These are phyloP conservation scores for Amphiduros pacificus DNA, from an alignment of 2,888 invertebrate genomes.

Conservation along the genomic window DNA sequence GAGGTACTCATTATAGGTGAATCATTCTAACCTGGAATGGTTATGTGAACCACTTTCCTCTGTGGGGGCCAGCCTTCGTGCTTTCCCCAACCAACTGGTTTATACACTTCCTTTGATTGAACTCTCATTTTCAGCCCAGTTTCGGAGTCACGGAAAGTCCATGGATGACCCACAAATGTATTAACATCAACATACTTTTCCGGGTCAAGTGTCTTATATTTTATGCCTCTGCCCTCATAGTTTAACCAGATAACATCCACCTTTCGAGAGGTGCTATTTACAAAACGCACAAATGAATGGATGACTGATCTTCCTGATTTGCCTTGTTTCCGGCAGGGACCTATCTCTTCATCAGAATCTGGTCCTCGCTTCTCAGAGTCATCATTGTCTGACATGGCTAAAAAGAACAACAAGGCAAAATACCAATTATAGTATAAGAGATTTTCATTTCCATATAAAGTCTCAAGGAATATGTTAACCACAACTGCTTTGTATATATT, in stretches of 20 bases:
- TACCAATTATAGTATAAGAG: no score
- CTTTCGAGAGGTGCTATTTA: slow-evolving; percentile 66
- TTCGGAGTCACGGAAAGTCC: slow-evolving; percentile 76
- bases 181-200: slow-evolving; percentile 69
- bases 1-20: no score
- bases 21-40: no score
- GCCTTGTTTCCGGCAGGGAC: not conserved
- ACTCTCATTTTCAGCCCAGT: slow-evolving; percentile 72
- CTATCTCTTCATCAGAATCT: not conserved
- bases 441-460: no score
- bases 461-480: no score
- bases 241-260: slow-evolving; percentile 78
- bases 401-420: no score
- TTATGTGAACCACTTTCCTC: slow-evolving; percentile 40
- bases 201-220: slow-evolving; percentile 68
- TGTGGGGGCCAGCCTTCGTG: slow-evolving; percentile 35
- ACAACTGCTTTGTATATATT: no score
- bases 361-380: no score
- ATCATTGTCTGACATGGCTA: no score
- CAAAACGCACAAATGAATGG: slow-evolving; percentile 66
- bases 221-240: slow-evolving; percentile 68
- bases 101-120: slow-evolving; percentile 53
- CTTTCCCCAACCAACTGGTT: no score
- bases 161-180: slow-evolving; percentile 80
- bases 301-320: slow-evolving; percentile 20